These are phyloP conservation scores for Catagonus wagneri DNA, from an alignment of 2,113 vertebrate genomes.

Conservation along the genomic window DNA sequence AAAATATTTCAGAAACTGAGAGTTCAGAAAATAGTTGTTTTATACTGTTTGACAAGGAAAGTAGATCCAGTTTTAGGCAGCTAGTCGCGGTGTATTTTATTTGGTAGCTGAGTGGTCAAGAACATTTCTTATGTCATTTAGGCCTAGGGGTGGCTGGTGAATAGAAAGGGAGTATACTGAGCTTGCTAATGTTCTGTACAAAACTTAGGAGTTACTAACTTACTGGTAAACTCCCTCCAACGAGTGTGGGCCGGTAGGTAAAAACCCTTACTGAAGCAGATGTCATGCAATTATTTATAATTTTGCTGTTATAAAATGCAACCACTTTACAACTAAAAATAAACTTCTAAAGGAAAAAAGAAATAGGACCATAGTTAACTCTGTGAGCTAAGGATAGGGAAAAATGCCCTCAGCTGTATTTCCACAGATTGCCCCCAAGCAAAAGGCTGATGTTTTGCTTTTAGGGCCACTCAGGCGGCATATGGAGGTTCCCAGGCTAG, in stretches of 20 bases:
- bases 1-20: not conserved
- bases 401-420: not conserved
- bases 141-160: not conserved
- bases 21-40: not conserved
- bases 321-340: not conserved
- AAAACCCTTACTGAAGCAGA: not conserved
- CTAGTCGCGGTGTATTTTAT: not conserved
- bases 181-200: not conserved
- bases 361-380: slow-evolving; percentile 46
- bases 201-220: not conserved
- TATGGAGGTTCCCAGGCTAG: too few species aligned
- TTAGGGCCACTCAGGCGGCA: too few species aligned
- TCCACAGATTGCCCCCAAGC: slow-evolving; percentile 45
- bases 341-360: slow-evolving; percentile 47
- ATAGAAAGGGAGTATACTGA: not conserved
- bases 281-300: not conserved
- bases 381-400: not conserved
- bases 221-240: not conserved
- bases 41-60: not conserved
- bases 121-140: not conserved
- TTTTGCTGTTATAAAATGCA: not conserved
- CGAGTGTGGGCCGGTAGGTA: not conserved
- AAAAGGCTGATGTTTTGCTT: not conserved
- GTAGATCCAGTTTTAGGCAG: not conserved
- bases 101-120: not conserved